Evolutionary conservation across 1,140 invertebrate species (phyloP).

Genomic region (Drosophila sulfurigaster): DNA sequence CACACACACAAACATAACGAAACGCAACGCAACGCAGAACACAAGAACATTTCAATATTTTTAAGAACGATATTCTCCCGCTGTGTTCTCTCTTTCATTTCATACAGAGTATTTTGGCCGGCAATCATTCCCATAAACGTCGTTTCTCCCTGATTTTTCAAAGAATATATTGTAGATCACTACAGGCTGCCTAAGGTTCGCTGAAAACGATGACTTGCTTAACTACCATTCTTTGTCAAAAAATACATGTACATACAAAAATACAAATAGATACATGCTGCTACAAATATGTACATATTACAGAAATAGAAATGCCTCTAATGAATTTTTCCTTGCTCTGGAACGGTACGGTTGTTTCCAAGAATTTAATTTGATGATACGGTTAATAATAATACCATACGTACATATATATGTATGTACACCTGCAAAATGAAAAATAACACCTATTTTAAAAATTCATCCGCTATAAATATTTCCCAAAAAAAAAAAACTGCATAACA

Average conservation of each 20-base stretch:
- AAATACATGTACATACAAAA: slow-evolving; percentile 12
- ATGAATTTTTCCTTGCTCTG: not conserved
- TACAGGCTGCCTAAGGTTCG: slow-evolving; percentile 41
- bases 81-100: slow-evolving; percentile 31
- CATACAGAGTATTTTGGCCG: slow-evolving; percentile 6
- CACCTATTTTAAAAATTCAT: no score
- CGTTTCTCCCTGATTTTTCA: slow-evolving; percentile 21
- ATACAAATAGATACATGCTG: not conserved
- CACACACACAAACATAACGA: slow-evolving; percentile 55
- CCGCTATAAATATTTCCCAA: no score
- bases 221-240: slow-evolving; percentile 42
- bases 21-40: slow-evolving; percentile 44
- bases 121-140: not conserved
- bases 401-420: no score
- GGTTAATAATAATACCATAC: no score
- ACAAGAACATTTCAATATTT: slow-evolving; percentile 47
- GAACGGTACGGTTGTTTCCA: no score
- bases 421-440: no score
- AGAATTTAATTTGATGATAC: no score
- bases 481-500: no score
- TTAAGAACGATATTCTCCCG: slow-evolving; percentile 34
- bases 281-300: not conserved
- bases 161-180: slow-evolving; percentile 26
- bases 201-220: slow-evolving; percentile 4
- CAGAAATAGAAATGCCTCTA: not conserved